These are phyloP conservation scores for Alauda arvensis DNA, from an alignment of 2,797 vertebrate species.

Conservation along the genomic window DNA sequence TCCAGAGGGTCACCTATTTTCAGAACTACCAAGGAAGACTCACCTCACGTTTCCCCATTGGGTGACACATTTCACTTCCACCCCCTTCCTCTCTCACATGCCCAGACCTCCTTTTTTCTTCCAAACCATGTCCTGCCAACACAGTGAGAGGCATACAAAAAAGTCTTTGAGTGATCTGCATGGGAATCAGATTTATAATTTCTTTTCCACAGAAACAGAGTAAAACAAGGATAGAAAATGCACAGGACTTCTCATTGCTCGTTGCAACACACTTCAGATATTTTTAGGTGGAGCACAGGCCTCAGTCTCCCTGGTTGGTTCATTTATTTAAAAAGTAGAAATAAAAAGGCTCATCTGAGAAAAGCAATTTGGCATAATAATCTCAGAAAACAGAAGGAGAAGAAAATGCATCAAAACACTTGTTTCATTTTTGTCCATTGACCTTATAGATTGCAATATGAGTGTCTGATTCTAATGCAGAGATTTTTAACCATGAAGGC, in stretches of 20 bases:
- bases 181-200: background rate
- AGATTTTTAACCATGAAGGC: background rate
- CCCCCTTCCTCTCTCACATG: background rate
- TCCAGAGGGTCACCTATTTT: background rate
- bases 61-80: background rate
- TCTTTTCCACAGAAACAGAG: background rate
- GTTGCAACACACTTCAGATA: background rate
- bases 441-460: background rate
- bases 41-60: accelerated
- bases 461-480: background rate
- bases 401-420: background rate
- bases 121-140: background rate
- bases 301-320: background rate
- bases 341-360: background rate
- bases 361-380: background rate
- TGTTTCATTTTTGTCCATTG: background rate
- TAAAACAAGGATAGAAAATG: background rate
- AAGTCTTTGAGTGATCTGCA: background rate
- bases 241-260: background rate
- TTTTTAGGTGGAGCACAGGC: background rate
- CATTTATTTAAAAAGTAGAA: background rate
- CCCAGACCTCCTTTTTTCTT: background rate
- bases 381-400: background rate
- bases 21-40: background rate
- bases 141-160: background rate